A percentile compares a stretch with the other conserved stretches of the same genome.
Evolutionary conservation across 2,888 invertebrate genomes (phyloP).

Genomic region (Molanna angustata): DNA sequence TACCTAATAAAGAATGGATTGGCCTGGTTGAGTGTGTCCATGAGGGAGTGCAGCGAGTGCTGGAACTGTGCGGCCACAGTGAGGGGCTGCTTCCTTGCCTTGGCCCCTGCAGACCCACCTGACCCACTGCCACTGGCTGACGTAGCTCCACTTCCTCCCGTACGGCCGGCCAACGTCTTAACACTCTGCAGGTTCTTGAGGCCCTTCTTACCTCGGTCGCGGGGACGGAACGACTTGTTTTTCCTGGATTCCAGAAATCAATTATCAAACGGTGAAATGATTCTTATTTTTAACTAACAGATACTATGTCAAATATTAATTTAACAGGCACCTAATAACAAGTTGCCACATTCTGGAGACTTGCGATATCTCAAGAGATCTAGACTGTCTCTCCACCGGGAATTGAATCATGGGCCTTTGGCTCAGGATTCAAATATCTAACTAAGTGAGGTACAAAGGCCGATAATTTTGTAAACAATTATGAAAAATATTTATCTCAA

Average conservation of each 20-base stretch:
- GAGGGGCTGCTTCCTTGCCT: slow-evolving; percentile 81
- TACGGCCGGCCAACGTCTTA: slow-evolving; percentile 83
- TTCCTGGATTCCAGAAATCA: slow-evolving; percentile 65
- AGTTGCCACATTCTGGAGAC: too few species aligned
- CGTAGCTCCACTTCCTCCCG: slow-evolving; percentile 57
- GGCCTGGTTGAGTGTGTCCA: slow-evolving; percentile 88
- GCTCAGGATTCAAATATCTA: too few species aligned
- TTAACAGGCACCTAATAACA: background rate
- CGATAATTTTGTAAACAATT: too few species aligned
- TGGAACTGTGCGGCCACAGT: slow-evolving; percentile 96
- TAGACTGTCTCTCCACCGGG: too few species aligned
- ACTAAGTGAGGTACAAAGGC: too few species aligned
- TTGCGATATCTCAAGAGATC: too few species aligned
- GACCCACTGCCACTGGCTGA: slow-evolving; percentile 44
- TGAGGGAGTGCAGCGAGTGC: slow-evolving; percentile 84
- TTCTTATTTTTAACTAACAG: background rate
- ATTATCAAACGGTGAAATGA: background rate
- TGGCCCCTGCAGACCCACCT: slow-evolving; percentile 41
- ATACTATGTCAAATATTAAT: background rate
- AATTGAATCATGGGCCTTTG: too few species aligned
- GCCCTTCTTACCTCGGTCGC: slow-evolving; percentile 81
- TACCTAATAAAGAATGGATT: slow-evolving; percentile 59
- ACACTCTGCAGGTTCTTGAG: slow-evolving; percentile 89
- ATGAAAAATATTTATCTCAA: too few species aligned
- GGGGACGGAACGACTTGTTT: slow-evolving; percentile 89